phyloP scores from a whole-genome alignment of 2,888 invertebrate genomes.

The Drosophila testacea region DNA sequence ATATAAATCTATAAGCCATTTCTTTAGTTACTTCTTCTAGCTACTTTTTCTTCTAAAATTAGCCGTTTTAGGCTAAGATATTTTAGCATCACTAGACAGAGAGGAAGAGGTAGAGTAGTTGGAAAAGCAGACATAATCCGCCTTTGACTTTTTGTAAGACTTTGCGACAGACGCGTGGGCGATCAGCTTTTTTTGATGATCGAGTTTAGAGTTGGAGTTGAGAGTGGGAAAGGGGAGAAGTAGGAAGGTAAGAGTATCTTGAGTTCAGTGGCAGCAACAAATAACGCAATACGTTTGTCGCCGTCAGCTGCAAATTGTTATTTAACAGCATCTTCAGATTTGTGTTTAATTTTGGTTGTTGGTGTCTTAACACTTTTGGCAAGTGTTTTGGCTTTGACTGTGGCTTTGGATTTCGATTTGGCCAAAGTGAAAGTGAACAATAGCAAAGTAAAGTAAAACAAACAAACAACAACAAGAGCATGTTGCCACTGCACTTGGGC shows the following conservation, averaged over 20 bases:
- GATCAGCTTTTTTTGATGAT: slow-evolving; percentile 46
- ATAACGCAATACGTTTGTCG: slow-evolving; percentile 56
- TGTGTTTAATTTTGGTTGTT: slow-evolving; percentile 19
- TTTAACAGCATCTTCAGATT: slow-evolving; percentile 71
- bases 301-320: slow-evolving; percentile 74
- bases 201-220: slow-evolving; percentile 19
- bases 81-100: too few relatives aligned
- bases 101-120: too few relatives aligned
- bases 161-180: slow-evolving; percentile 56
- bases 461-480: slow-evolving; percentile 33
- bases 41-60: too few relatives aligned
- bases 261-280: slow-evolving; percentile 67
- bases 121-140: slow-evolving; percentile 28
- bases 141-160: slow-evolving; percentile 11
- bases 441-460: slow-evolving; percentile 14
- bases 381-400: slow-evolving; percentile 48
- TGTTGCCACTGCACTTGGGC: slow-evolving; percentile 73
- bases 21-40: too few relatives aligned
- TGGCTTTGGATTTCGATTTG: slow-evolving; percentile 8
- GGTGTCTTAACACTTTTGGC: slow-evolving; percentile 73
- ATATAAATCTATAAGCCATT: too few relatives aligned
- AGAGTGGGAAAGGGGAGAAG: neutral
- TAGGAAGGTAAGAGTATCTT: slow-evolving; percentile 7
- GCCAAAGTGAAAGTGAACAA: slow-evolving; percentile 73
- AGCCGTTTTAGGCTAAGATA: too few relatives aligned